phyloP scores from a whole-genome alignment of 2,797 vertebrate genomes.

The Salarias fasciatus region DNA sequence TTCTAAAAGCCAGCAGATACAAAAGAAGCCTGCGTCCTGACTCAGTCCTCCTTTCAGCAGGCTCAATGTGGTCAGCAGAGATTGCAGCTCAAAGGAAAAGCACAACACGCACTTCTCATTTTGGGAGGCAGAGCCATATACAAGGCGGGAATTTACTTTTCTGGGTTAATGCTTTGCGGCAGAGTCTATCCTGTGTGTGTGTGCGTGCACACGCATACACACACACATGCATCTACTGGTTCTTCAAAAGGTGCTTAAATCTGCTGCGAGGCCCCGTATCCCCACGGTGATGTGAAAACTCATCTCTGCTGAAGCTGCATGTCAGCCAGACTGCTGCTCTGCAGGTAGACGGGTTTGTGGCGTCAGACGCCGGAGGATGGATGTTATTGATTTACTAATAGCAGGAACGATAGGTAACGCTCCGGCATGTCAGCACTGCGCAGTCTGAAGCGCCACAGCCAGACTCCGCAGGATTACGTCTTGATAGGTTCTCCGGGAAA shows the following conservation, averaged over 20 bases:
- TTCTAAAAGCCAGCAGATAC: conserved; percentile 35
- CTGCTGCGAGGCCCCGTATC: not conserved
- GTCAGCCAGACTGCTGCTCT: conserved; percentile 40
- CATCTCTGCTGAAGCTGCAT: conserved; percentile 36
- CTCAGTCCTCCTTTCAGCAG: conserved; percentile 52
- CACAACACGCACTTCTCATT: conserved; percentile 51
- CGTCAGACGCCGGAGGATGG: conserved; percentile 15
- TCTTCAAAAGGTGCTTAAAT: no score
- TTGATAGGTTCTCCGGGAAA: conserved; percentile 43
- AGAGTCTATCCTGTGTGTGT: no score
- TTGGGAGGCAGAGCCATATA: conserved; percentile 30
- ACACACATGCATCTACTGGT: no score
- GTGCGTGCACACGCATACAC: conserved; percentile 12
- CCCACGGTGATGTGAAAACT: not conserved
- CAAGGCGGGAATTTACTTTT: conserved; percentile 58
- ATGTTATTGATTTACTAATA: conserved; percentile 62
- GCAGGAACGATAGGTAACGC: conserved; percentile 25
- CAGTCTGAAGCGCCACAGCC: conserved; percentile 28
- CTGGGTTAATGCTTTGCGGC: conserved; percentile 26
- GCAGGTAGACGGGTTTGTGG: conserved; percentile 37
- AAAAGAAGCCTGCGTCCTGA: conserved; percentile 46
- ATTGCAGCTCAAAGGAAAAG: conserved; percentile 64
- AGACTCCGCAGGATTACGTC: conserved; percentile 38
- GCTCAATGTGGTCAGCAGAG: conserved; percentile 65
- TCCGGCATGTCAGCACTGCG: conserved; percentile 31